Percentiles rank a stretch among this genome's conserved stretches.
Evolutionary conservation across 1,140 invertebrate genomes (phyloP).

Genomic region (Aphaenogaster rudis): DNA sequence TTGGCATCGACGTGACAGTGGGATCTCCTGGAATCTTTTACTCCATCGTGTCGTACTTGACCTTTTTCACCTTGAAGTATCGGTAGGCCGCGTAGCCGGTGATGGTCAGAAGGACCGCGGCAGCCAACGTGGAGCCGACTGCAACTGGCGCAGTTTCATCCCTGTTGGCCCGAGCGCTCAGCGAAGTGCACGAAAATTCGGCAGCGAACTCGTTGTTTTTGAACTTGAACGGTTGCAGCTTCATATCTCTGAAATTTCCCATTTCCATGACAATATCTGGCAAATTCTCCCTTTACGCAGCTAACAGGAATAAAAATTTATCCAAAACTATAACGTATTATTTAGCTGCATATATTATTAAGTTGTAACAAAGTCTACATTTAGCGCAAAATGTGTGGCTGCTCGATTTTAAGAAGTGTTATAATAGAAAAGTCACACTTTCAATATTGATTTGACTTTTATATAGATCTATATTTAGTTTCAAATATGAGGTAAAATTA

Average conservation of each 20-base stretch:
- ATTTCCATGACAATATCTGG: neutral
- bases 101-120: constrained; percentile 92
- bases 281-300: neutral
- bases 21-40: constrained; percentile 84
- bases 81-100: constrained; percentile 95
- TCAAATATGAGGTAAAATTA: neutral
- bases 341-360: neutral
- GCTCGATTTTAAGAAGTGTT: neutral
- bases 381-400: neutral
- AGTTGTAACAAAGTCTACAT: neutral
- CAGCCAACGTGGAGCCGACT: constrained; percentile 94
- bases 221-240: constrained; percentile 90
- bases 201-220: constrained; percentile 89
- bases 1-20: constrained; percentile 68
- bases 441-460: neutral
- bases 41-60: constrained; percentile 97
- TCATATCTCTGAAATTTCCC: constrained; percentile 85
- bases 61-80: constrained; percentile 95
- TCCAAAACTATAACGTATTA: neutral
- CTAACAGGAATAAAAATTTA: neutral
- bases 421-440: neutral
- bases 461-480: neutral
- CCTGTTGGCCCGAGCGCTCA: constrained; percentile 85
- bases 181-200: constrained; percentile 87
- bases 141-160: constrained; percentile 95